Conservation (phyloP, 2,113 vertebrate genomes). For the Bufo bufo region DNA sequence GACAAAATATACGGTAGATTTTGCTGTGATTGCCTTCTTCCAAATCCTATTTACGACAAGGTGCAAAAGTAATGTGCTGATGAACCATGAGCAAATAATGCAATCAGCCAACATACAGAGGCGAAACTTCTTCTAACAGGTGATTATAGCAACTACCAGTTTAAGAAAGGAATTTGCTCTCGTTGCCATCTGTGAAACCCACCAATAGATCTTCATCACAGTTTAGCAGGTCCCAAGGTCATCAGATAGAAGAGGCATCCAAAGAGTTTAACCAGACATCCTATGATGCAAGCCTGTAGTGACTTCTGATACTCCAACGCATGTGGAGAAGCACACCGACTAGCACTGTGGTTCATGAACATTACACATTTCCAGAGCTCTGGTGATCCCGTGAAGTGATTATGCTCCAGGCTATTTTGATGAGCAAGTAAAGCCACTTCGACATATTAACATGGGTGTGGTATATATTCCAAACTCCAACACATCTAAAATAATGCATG, state of each 20-base stretch:
- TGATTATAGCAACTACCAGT: too few species aligned
- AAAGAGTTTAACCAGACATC: conserved; percentile 6
- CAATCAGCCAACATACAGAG: too few species aligned
- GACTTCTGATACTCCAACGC: conserved; percentile 1
- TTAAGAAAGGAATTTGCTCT: not conserved
- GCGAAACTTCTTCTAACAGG: too few species aligned
- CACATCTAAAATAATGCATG: conserved; percentile 12
- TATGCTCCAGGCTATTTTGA: conserved; percentile 10
- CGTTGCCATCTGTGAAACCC: not conserved
- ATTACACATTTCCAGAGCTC: not conserved
- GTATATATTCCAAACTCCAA: not conserved
- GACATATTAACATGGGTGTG: conserved; percentile 22
- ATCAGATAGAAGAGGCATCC: not conserved
- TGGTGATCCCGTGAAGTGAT: not conserved
- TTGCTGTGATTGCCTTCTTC: not conserved
- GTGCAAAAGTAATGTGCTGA: not conserved
- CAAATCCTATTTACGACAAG: not conserved
- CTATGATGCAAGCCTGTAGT: conserved; percentile 4
- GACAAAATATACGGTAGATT: not conserved
- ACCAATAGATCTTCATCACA: not conserved
- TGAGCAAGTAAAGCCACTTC: conserved; percentile 17
- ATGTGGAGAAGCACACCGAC: not conserved
- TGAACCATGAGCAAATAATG: too few species aligned
- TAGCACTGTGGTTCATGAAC: not conserved
- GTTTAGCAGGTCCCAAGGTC: conserved; percentile 1